Evolutionary conservation across 2,797 vertebrate species (phyloP), one percentile per base, ranked within the genome.

Genomic region (Siniperca obscura): DNA sequence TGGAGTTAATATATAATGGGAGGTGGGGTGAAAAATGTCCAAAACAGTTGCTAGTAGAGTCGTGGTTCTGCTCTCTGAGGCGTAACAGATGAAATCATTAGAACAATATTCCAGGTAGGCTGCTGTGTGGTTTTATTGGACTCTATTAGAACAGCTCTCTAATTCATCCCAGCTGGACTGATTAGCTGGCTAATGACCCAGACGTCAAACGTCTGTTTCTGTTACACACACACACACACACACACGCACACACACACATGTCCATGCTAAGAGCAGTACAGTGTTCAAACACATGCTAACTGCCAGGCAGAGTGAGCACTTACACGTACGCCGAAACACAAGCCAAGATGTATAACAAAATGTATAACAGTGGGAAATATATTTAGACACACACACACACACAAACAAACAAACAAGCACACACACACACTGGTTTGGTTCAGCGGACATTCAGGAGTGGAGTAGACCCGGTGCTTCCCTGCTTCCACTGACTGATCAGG

Each of bases 11-110:
- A 57, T 69, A 44, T 82, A 68, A 83, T 83, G 38, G 57, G 65
- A 48, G 74, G 60, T 14, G 56, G 59, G 76, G 69, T 80, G 83
- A 84, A 80, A 86, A 74, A 72, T 70, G 73, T 73, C 70, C 48
- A 71, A 82, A 88, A 82, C 79, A 70, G 81, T 86, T 86, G 82
- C 46, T 46, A 75, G 76, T 79, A 65, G 22, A 86, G 81, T 59
- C 27, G 73, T 74, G 82, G 76, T 82, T 80, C 22, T 76, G 68
- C 77, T 88, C 80, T 84, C 64, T 78, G 82, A 89, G 75, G 74
- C 27, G 48, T 69, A 74, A 86, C 81, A 82, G 88, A 90, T 94
- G 92, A 94, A 95, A 92, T 93, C 92, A 93, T 93, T 87, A 87
- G 72, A 92, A 89, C 89, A 86, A 86, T 91, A 93, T 88, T 89